phyloP scores from a whole-genome alignment of 2,888 invertebrate genomes.

The Apantesis nais region DNA sequence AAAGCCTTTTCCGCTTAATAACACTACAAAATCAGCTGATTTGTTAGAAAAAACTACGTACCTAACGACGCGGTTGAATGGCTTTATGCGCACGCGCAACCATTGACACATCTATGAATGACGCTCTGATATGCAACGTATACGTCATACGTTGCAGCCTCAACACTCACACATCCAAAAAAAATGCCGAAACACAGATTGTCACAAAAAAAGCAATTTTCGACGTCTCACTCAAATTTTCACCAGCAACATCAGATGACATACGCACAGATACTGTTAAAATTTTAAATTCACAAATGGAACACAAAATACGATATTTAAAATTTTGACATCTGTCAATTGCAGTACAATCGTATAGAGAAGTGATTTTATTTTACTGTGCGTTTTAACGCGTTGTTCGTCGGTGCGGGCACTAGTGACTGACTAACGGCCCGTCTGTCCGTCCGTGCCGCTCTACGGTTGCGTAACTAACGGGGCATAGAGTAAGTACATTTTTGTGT shows the following conservation, averaged over 20 bases:
- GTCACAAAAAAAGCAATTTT: conserved; percentile 10
- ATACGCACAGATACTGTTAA: conserved; percentile 7
- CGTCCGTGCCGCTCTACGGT: conserved; percentile 71
- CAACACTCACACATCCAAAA: conserved; percentile 32
- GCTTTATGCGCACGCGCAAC: conserved; percentile 68
- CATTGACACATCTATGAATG: conserved; percentile 80
- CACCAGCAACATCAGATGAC: conserved; percentile 4
- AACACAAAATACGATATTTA: conserved; percentile 20
- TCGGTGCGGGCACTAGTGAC: conserved; percentile 69
- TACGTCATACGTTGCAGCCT: conserved; percentile 45
- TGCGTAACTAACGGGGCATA: conserved; percentile 83
- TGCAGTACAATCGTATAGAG: conserved; percentile 51
- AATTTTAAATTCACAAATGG: conserved; percentile 16
- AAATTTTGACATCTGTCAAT: conserved; percentile 51
- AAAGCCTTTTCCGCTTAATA: too few relatives aligned
- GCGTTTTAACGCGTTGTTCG: conserved; percentile 60
- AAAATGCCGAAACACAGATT: conserved; percentile 8
- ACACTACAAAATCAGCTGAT: conserved; percentile 55
- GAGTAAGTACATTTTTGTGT: conserved; percentile 71
- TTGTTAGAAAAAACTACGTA: conserved; percentile 58
- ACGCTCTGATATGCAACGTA: conserved; percentile 52
- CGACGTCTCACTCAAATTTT: conserved; percentile 4
- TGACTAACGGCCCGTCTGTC: conserved; percentile 71
- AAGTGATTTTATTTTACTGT: conserved; percentile 54
- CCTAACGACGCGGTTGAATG: conserved; percentile 74